Conservation (phyloP, 2,888 invertebrate genomes). For the Tubiluchus corallicola region DNA sequence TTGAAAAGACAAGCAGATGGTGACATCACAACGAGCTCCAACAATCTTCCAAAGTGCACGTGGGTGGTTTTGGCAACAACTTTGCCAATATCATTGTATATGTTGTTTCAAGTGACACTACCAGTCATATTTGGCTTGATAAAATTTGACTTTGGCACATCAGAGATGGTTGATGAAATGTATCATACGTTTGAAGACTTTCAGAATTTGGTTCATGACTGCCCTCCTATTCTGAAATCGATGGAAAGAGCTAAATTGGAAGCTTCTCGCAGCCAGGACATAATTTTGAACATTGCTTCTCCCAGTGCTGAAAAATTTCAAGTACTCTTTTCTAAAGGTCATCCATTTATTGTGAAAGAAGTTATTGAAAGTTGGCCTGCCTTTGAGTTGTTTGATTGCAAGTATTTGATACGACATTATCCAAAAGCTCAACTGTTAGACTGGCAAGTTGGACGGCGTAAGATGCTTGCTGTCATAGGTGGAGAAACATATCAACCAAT, state of each 20-base stretch:
- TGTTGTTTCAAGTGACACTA: not conserved
- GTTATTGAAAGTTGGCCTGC: not conserved
- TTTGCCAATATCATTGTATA: not conserved
- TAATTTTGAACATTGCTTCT: not conserved
- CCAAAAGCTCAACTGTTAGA: conserved; percentile 3
- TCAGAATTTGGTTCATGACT: not conserved
- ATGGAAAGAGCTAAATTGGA: not conserved
- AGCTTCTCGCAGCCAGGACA: not conserved
- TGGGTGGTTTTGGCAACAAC: not conserved
- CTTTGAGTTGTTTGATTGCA: not conserved
- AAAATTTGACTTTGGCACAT: too few species aligned
- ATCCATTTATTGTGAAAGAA: not conserved
- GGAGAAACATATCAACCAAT: not conserved
- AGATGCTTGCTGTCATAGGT: not conserved
- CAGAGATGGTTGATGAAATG: too few species aligned
- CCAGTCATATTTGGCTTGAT: not conserved
- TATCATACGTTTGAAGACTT: not conserved
- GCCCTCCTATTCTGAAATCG: not conserved
- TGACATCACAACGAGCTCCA: too few species aligned
- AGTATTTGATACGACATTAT: not conserved
- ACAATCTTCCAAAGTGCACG: not conserved
- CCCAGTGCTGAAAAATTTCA: not conserved
- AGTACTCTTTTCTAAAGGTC: not conserved
- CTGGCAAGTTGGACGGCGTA: not conserved
- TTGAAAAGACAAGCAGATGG: too few species aligned